Conservation (phyloP, 2,113 vertebrate genomes). For the Alouatta palliata region DNA sequence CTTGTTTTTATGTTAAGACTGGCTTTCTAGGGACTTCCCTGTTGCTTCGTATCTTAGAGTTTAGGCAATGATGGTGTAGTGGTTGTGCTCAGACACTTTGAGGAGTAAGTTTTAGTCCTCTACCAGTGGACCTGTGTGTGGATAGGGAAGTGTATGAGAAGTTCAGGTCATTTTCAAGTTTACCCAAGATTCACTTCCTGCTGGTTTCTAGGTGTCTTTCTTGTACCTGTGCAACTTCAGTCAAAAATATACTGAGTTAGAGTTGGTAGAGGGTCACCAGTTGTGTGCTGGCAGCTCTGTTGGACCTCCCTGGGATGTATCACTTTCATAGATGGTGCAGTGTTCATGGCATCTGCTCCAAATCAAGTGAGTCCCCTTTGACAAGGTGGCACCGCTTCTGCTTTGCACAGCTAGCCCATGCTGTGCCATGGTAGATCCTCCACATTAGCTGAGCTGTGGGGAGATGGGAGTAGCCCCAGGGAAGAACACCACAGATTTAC, state of each 20-base stretch:
- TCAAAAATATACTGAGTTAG: not conserved
- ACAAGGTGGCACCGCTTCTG: not conserved
- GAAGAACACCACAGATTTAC: not conserved
- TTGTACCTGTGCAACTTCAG: not conserved
- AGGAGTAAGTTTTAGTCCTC: not conserved
- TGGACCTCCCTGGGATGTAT: not conserved
- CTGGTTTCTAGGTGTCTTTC: not conserved
- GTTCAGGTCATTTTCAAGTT: not conserved
- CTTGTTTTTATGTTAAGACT: not conserved
- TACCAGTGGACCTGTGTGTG: rapidly evolving
- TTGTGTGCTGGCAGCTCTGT: not conserved
- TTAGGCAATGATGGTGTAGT: not conserved
- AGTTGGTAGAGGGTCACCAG: no score
- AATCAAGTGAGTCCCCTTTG: not conserved
- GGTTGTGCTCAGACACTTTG: no score
- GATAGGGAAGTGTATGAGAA: not conserved
- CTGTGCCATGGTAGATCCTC: no score
- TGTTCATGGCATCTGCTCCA: not conserved
- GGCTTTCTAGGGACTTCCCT: not conserved
- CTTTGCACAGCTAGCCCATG: not conserved
- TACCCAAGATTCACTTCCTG: not conserved
- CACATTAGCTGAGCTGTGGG: no score
- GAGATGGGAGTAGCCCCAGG: not conserved
- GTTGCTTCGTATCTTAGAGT: not conserved
- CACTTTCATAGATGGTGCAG: not conserved